These are phyloP conservation scores for Drosophila oshimai DNA, from an alignment of 1,140 invertebrate species.

Conservation along the genomic window DNA sequence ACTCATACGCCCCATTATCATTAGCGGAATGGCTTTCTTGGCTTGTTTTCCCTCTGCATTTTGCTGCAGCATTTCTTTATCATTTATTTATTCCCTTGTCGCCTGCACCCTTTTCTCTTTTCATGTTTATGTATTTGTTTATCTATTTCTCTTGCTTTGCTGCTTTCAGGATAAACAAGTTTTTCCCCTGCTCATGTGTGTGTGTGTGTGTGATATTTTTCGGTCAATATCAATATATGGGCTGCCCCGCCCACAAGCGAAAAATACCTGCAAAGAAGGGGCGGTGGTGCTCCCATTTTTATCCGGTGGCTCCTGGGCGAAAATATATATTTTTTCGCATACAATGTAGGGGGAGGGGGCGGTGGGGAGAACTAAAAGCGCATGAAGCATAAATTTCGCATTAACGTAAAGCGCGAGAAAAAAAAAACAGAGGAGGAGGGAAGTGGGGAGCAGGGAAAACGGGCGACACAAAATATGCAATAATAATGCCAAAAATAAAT, in stretches of 20 bases:
- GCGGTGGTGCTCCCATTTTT: slow-evolving; percentile 16
- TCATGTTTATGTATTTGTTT: slow-evolving; percentile 50
- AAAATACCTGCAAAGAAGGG: slow-evolving; percentile 12
- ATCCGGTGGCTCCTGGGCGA: slow-evolving; percentile 15
- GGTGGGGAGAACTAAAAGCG: slow-evolving; percentile 41
- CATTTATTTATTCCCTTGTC: neutral
- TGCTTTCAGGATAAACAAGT: slow-evolving; percentile 30
- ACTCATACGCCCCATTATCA: neutral
- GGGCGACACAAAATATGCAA: slow-evolving; percentile 53
- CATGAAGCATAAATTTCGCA: slow-evolving; percentile 72
- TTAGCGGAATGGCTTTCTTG: neutral
- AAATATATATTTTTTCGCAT: slow-evolving; percentile 53
- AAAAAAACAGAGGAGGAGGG: neutral
- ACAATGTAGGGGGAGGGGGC: neutral
- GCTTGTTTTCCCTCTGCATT: neutral
- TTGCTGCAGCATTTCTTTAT: neutral
- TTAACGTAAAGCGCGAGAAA: slow-evolving; percentile 64
- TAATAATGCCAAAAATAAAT: slow-evolving; percentile 60
- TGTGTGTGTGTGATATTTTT: slow-evolving; percentile 26
- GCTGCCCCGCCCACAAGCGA: neutral
- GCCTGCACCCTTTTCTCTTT: slow-evolving; percentile 6
- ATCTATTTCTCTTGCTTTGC: slow-evolving; percentile 25
- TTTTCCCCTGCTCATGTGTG: neutral
- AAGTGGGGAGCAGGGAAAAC: neutral
- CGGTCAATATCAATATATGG: slow-evolving; percentile 65